These are phyloP conservation scores for Plecotus auritus DNA, from an alignment of 2,113 vertebrate genomes.

Conservation along the genomic window DNA sequence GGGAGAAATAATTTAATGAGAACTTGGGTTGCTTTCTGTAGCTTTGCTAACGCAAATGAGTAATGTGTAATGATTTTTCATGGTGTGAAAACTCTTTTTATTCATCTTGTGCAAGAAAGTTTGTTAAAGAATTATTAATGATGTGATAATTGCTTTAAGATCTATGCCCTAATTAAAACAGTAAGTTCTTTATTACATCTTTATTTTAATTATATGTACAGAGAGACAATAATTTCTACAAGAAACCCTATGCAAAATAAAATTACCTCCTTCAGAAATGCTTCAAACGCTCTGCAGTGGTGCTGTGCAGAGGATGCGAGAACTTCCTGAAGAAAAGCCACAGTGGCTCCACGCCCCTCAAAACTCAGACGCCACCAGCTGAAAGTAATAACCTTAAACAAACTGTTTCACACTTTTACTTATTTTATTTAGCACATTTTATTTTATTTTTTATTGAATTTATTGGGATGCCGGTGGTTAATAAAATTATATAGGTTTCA, in stretches of 20 bases:
- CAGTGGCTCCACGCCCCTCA: background rate
- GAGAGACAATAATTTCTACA: conserved; percentile 86
- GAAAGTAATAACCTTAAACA: conserved; percentile 53
- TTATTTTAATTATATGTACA: conserved; percentile 85
- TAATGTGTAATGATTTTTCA: conserved; percentile 84
- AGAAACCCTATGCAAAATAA: conserved; percentile 76
- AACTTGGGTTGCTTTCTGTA: conserved; percentile 74
- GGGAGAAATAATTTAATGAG: conserved; percentile 77
- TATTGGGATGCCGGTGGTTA: background rate
- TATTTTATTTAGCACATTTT: background rate
- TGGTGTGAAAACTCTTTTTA: conserved; percentile 77
- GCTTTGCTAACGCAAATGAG: conserved; percentile 81
- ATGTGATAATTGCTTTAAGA: conserved; percentile 83
- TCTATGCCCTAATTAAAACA: conserved; percentile 84
- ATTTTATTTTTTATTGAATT: background rate
- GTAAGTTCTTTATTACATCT: conserved; percentile 84
- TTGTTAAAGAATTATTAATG: conserved; percentile 85
- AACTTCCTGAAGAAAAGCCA: conserved; percentile 60
- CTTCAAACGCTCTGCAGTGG: conserved; percentile 60
- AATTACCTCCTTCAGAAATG: conserved; percentile 77
- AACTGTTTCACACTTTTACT: background rate
- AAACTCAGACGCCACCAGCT: conserved; percentile 48
- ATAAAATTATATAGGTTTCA: background rate
- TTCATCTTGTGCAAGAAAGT: conserved; percentile 76
- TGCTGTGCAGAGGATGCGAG: background rate